These are phyloP conservation scores for Lithodes maja DNA, from an alignment of 2,888 invertebrate species.

Conservation along the genomic window DNA sequence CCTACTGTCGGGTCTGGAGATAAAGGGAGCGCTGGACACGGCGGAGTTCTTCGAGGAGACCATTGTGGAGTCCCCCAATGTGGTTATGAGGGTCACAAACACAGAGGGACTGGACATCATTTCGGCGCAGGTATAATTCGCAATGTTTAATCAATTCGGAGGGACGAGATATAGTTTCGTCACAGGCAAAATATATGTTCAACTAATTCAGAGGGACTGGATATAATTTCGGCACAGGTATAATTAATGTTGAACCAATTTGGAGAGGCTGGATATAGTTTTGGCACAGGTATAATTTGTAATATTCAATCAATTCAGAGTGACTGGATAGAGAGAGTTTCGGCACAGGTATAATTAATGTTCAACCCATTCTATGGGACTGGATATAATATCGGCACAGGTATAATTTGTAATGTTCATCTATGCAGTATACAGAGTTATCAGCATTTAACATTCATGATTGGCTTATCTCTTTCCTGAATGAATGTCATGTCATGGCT, in stretches of 20 bases:
- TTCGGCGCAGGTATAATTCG: conserved; percentile 74
- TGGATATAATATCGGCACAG: too few relatives aligned
- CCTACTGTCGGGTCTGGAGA: conserved; percentile 74
- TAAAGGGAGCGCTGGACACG: conserved; percentile 73
- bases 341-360: too few relatives aligned
- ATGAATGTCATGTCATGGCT: too few relatives aligned
- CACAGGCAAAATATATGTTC: neutral
- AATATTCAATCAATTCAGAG: conserved; percentile 73
- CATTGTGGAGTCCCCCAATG: conserved; percentile 76
- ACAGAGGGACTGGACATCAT: conserved; percentile 75
- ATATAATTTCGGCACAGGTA: conserved; percentile 75
- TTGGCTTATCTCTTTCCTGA: too few relatives aligned
- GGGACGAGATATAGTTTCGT: neutral
- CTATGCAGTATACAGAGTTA: too few relatives aligned
- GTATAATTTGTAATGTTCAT: too few relatives aligned
- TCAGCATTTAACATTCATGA: too few relatives aligned
- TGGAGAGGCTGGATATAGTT: neutral
- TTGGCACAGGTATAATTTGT: neutral
- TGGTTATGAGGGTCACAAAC: conserved; percentile 76
- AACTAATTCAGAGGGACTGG: conserved; percentile 75
- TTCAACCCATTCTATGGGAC: neutral
- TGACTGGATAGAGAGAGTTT: conserved; percentile 73
- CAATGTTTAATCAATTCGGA: neutral
- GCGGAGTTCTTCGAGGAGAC: conserved; percentile 74
- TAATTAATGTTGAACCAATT: neutral